Evolutionary conservation across 2,888 invertebrate genomes (phyloP), one percentile per base, ranked within the genome.

Genomic region (Charanyca ferruginea): DNA sequence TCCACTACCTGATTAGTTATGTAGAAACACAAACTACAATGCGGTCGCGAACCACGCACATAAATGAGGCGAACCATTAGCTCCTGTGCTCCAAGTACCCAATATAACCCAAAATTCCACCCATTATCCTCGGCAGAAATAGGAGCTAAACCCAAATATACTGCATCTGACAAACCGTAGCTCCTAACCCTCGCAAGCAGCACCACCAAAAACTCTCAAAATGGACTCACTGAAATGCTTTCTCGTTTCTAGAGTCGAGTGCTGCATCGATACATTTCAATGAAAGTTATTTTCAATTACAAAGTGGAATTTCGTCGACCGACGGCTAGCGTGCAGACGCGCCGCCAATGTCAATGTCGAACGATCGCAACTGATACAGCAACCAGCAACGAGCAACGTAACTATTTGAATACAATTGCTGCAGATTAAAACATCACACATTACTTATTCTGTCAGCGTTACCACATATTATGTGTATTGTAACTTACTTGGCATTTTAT

Each of bases 241-340:
- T 87, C 88, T 84, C 87, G 74, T 65, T 59, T 57, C 61, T 55
- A 25, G 38, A 23, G 38, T 49, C 53, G 38, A 54, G 44, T 58
- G 69, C 64, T 60, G 67, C 67, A 53, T 79, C 75, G 72, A 67
- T 83, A 84, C 83, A 83, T 83, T 88, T 87, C 88, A 91, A 89
- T 89, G 90, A 93, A 93, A 92, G 93, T 91, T 87, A 88, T 91
- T 90, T 90, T 87, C 89, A 91, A 91, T 91, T 88, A 89, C 87
- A 89, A 89, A 89, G 85, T 79, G 84, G 86, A 89, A 87, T 91
- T 91, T 91, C 80, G 85, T 72, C 71, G 63, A 9, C 41, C 71
- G 63, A 9, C 41, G 66, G 69, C 73, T 91, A 71, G 91, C 93
- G 92, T 93, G 93, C 88, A 87, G 82, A 91, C 86, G 91, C 89